These are phyloP conservation scores for Siniperca scherzeri DNA, from an alignment of 2,797 vertebrate genomes.

Conservation along the genomic window DNA sequence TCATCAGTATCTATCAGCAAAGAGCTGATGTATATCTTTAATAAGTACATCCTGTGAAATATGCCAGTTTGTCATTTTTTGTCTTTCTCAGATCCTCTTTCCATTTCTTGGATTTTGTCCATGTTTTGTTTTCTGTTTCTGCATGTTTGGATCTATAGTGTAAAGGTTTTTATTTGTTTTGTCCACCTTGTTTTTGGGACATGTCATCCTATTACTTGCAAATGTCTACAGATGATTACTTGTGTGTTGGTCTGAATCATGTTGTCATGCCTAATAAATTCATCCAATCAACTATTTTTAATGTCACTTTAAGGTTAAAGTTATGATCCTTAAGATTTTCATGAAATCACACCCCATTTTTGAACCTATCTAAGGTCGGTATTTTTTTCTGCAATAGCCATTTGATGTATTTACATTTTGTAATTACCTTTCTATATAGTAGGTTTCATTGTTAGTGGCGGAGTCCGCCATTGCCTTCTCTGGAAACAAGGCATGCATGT, in stretches of 20 bases:
- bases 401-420: not conserved
- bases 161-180: not conserved
- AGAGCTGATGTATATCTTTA: constrained; percentile 12
- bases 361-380: not conserved
- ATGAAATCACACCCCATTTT: not conserved
- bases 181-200: not conserved
- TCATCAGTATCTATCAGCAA: not conserved
- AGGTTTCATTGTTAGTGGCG: not conserved
- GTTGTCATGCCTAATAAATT: not conserved
- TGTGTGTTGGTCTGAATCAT: not conserved
- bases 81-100: constrained; percentile 59
- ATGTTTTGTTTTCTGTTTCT: not conserved
- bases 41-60: constrained; percentile 22
- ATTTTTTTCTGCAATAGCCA: not conserved
- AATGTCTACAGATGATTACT: not conserved
- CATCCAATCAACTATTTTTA: not conserved
- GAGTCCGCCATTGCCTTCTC: not conserved
- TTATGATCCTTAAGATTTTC: not conserved
- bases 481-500: not conserved
- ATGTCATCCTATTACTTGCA: not conserved
- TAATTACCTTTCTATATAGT: not conserved
- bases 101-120: not conserved
- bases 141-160: not conserved
- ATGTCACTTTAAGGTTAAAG: not conserved
- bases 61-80: constrained; percentile 23